Conservation (phyloP, 2,113 vertebrate species). For the Thoracochromis brauschi region DNA sequence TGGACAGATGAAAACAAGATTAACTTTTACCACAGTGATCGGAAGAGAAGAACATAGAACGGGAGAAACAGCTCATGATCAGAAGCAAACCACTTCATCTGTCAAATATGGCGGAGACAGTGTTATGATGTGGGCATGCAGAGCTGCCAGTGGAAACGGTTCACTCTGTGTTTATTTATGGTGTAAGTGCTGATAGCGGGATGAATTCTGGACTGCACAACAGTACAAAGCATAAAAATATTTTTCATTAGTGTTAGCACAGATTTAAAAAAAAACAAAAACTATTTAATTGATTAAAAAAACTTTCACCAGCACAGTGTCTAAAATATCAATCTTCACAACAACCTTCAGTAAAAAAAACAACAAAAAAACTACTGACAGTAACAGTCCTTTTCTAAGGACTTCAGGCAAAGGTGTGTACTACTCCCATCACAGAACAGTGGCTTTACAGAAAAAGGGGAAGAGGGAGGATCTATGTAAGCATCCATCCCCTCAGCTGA, state of each 20-base stretch:
- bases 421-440: not conserved
- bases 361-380: not conserved
- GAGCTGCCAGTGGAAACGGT: not conserved
- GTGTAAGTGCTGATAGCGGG: not conserved
- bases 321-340: not conserved
- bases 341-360: not conserved
- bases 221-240: not conserved
- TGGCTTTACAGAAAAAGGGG: not conserved
- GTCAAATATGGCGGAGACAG: not conserved
- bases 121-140: not conserved
- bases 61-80: not conserved
- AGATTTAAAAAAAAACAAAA: fast-evolving
- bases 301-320: not conserved
- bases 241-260: not conserved
- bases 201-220: not conserved
- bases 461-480: not conserved
- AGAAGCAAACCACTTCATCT: not conserved
- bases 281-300: not conserved
- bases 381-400: not conserved
- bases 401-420: not conserved
- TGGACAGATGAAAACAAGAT: not conserved
- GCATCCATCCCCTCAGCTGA: not conserved
- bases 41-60: not conserved
- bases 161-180: not conserved
- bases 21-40: not conserved